Evolutionary conservation across 1,140 invertebrate species (phyloP), one percentile per base, ranked within the genome.

Genomic region (Subanguina moxae): DNA sequence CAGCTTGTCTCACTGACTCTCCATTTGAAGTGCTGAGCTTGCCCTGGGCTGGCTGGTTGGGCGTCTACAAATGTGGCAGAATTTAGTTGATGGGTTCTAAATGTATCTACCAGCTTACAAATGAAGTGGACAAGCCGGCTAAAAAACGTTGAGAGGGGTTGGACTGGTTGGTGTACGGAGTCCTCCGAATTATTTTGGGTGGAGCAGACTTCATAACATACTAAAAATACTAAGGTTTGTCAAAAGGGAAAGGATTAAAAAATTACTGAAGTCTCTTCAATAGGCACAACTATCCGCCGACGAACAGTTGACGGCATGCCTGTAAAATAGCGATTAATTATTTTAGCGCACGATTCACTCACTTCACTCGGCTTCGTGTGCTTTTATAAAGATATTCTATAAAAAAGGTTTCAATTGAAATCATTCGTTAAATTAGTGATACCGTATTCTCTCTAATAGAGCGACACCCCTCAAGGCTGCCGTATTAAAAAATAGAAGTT

Each of bases 1-100:
- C 68, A 38, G 57, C 52, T 32, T 56, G 56, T 45, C 64, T 65
- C 19, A 32, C 56, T 15, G 68, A 70, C 25, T 64, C 32, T n/a
- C 21, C 62, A 17, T 32, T 23, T 15, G 19, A 52, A 52, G 48
- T 52, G 48, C n/a, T 52, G 3, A 52, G 48, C 17, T 52, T 52
- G n/a, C 48, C 15, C n/a, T 21, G n/a, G n/a, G n/a, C 48, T 25
- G 48, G 32, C 32, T 38, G 32, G 32, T 38, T 38, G 32, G 32
- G 11, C 11, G 32, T 11, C 32, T 38, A 11, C 3, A 38, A 38
- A n/a, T n/a, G n/a, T n/a, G n/a, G n/a, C n/a, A n/a, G n/a, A n/a
- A n/a, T n/a, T n/a, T n/a, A n/a, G n/a, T n/a, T n/a, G n/a, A n/a
- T n/a, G n/a, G n/a, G n/a, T n/a, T n/a, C n/a, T n/a, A n/a, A n/a